phyloP scores from a whole-genome alignment of 2,888 invertebrate species.

The Dynastes tityus region DNA sequence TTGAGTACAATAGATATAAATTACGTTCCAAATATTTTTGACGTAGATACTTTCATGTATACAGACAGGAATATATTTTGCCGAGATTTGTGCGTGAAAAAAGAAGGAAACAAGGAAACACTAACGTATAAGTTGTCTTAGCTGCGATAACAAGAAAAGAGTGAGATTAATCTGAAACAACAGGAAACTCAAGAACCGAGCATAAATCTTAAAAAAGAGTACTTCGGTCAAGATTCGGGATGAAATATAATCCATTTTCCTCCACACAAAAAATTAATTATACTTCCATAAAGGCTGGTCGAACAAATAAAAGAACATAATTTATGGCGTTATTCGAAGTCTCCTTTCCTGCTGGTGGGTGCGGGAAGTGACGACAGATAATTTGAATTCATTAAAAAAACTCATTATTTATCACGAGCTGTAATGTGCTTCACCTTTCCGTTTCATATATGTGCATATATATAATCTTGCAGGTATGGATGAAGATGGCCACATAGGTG shows the following conservation, averaged over 20 bases:
- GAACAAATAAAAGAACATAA: slow-evolving; percentile 46
- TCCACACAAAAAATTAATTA: slow-evolving; percentile 45
- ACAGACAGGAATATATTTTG: not conserved
- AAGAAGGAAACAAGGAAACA: not conserved
- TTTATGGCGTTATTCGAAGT: slow-evolving; percentile 43
- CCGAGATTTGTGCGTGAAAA: not conserved
- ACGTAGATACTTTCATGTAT: not conserved
- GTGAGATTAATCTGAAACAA: slow-evolving; percentile 41
- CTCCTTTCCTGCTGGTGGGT: slow-evolving; percentile 21
- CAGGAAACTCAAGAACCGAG: slow-evolving; percentile 39
- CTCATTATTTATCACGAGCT: slow-evolving; percentile 30
- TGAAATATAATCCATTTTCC: slow-evolving; percentile 47
- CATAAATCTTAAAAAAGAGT: slow-evolving; percentile 46
- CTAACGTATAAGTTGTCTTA: slow-evolving; percentile 29
- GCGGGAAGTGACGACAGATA: slow-evolving; percentile 37
- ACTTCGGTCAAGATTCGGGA: slow-evolving; percentile 44
- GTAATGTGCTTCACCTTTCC: slow-evolving; percentile 16
- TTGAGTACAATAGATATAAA: not conserved
- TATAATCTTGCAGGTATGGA: slow-evolving; percentile 1
- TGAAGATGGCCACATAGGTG: not conserved
- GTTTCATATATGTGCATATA: not conserved
- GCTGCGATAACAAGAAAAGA: slow-evolving; percentile 26
- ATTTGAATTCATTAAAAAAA: slow-evolving; percentile 45
- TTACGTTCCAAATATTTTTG: slow-evolving; percentile 3
- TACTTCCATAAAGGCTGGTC: slow-evolving; percentile 43